Percentiles rank a stretch among this genome's conserved stretches.
These are phyloP conservation scores for Acleris literana DNA, from an alignment of 2,888 invertebrate species.

Conservation along the genomic window DNA sequence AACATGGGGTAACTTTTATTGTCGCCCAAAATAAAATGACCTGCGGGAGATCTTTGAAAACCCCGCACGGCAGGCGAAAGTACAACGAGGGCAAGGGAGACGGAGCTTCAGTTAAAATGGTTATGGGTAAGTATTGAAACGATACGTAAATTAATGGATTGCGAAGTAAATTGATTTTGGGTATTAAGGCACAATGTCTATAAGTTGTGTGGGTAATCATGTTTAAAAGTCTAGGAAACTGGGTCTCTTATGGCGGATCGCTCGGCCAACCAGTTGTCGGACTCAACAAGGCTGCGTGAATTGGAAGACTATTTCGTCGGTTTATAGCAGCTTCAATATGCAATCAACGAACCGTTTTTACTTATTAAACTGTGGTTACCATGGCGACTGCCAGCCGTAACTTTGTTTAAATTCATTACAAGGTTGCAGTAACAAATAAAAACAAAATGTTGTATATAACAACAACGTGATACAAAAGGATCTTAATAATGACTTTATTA, in stretches of 20 bases:
- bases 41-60: constrained; percentile 57
- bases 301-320: constrained; percentile 5
- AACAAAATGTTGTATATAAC: no score
- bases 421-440: no score
- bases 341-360: no score
- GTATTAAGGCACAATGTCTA: constrained; percentile 44
- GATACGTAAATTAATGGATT: constrained; percentile 78
- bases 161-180: constrained; percentile 79
- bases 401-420: no score
- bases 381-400: no score
- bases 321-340: not conserved
- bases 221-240: constrained; percentile 12
- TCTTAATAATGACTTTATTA: no score
- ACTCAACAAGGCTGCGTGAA: constrained; percentile 5
- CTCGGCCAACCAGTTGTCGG: constrained; percentile 6
- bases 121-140: constrained; percentile 63
- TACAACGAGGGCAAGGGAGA: constrained; percentile 45
- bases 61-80: constrained; percentile 40
- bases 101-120: constrained; percentile 51
- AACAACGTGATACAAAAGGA: no score
- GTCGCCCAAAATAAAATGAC: constrained; percentile 56
- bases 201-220: constrained; percentile 15
- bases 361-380: no score
- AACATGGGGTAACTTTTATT: constrained; percentile 78
- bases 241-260: constrained; percentile 3